Base-by-base conservation (phyloP, 2,113 vertebrate genomes). In the Antigone vipio region DNA sequence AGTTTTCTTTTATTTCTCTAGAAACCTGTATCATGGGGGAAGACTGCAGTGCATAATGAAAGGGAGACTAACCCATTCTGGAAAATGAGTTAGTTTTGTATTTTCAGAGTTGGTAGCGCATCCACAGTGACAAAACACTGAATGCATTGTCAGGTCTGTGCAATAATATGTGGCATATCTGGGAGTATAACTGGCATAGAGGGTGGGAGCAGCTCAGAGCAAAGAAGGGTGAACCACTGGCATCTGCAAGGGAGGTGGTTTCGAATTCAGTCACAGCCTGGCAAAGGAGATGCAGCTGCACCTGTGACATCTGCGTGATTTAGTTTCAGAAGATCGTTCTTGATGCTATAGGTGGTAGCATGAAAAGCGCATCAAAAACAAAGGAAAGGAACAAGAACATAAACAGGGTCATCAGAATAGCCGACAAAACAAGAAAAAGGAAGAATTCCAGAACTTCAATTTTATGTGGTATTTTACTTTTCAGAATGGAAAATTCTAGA, bases 251-350 rank as follows among this genome's bases (percentile, higher is more conserved):
- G 30, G 40, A 68, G n/a, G 26, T 44, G 30, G 47, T 59, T 92
- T 52, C 1, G 0, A 23, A 52, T 85, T 52, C 3, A 0, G 1
- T 80, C 18, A 58, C 30, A 50, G 0, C 20, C 44, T 90, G 60
- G 32, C 20, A 40, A 49, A 49, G 63, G 30, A 30, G 32, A 50
- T 56, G 11, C 66, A n/a, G 47, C 35, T 71, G 45, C 52, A 67
- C 27, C 47, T 32, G 5, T 77, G 59, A 49, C 17, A 45, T 56
- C 45, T 76, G 40, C 81, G 27, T 34, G 0, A 34, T 75, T 30
- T 83, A 5, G 5, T 60, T 92, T 81, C 42, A 55, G 60, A 30
- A 17, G 20, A 42, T 88, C 42, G 15, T 62, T 80, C 30, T 72
- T 85, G 18, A 15, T 55, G 27, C 47, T 71, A 15, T 50, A 67